Base-by-base conservation (phyloP, 2,113 vertebrate genomes). In the Thunnus thynnus region DNA sequence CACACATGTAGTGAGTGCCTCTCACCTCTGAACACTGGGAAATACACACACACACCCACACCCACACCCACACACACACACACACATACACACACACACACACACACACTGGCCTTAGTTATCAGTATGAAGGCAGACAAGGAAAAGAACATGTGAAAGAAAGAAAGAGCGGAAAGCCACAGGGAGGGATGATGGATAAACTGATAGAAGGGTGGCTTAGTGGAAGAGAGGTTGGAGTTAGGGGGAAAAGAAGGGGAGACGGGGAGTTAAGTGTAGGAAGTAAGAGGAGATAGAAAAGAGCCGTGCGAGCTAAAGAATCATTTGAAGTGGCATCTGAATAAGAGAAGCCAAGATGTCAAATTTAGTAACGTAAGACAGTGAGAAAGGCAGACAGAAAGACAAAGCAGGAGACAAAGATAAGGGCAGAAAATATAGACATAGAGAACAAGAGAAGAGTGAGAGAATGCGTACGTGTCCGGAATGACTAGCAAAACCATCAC, bases 1-100 rank as follows among this genome's bases (percentile, higher is more conserved):
- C 96, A 85, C 92, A 95, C 46, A 99, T 92, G 86, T 96, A 97
- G 92, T 97, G 94, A 70, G 84, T 88, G 55, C 92, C 87, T 74
- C 70, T 91, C 1, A 96, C 95, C 41, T 94, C 94, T 85, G 88
- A 73, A 83, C 83, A 91, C 97, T 99, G 84, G 20, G 36, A 52
- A 47, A 20, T 2, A 66, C 4, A 76, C 46, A 54, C 47, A 78
- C 27, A 71, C 16, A 72, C 47, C 88, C 56, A 88, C 58, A 89
- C 55, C 73, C 41, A 75, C 8, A 63, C 60, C 73, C 20, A 66
- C 44, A 72, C 13, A 61, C 6, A 75, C 46, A 52, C 52, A 7
- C 32, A 36, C 32, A 36, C 32, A 36, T 4, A 36, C 32, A 36
- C 30, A 36, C 32, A 36, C 32, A 36, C 32, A 79, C 36, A 64